Evolutionary conservation across 2,113 vertebrate species (phyloP), one percentile per base, ranked within the genome.

Genomic region (Brienomyrus brachyistius): DNA sequence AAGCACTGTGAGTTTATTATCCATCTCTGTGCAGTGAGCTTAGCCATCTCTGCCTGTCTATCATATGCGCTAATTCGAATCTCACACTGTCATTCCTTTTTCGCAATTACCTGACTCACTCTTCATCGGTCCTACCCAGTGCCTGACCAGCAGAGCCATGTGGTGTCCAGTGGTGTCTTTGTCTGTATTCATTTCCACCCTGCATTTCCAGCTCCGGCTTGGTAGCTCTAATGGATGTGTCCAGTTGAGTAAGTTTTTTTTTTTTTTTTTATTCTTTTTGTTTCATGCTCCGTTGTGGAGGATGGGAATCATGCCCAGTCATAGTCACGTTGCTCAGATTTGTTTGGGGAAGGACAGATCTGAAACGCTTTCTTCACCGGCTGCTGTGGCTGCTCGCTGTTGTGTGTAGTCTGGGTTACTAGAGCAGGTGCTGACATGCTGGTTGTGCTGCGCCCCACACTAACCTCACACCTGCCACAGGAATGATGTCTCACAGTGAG

Each of bases 181-280:
- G 82, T 80, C 13, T 80, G 35, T 80, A 17, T n/a, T 45, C 82
- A 84, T 84, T 84, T 45, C 82, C 45, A 48, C 82, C 82, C 82
- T 47, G 43, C 82, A 84, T 84, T 84, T 84, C 82, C 82, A 84
- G 82, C 45, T 84, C 43, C 82, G 19, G 43, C 23, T 84, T 84
- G 82, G 82, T 84, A n/a, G 45, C 82, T 84, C 82, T 84, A 84
- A 84, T 48, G 82, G 82, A 84, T 84, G 23, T 84, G 82, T 84
- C 82, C 40, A 23, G 43, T 82, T 82, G 5, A 82, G 82, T 84
- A 84, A 84, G 82, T 83, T 83, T 43, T 17, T 83, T 83, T 83
- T 47, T 8, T 45, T 19, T 5, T 66, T n/a, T 66, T 9, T 66
- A 1, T 74, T 80, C 35, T 43, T 19, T 43, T 43, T n/a, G 17